phyloP scores from a whole-genome alignment of 2,797 vertebrate species.

The Emys orbicularis region DNA sequence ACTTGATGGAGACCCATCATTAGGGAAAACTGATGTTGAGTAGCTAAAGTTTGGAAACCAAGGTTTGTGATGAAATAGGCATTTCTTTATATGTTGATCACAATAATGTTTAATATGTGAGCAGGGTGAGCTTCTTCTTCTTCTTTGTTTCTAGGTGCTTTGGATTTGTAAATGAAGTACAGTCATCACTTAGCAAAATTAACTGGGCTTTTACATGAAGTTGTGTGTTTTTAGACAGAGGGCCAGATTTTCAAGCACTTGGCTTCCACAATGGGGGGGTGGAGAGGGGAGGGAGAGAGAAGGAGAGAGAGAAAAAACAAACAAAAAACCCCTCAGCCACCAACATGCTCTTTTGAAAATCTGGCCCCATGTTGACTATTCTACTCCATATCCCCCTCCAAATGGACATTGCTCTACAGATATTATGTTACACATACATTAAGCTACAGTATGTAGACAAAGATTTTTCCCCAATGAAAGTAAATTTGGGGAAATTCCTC shows the following conservation, averaged over 20 bases:
- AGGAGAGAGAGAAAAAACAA: not conserved
- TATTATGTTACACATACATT: fast-evolving
- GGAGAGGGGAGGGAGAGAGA: not conserved
- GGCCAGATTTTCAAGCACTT: not conserved
- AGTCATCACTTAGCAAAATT: not conserved
- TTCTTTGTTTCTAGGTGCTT: not conserved
- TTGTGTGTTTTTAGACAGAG: not conserved
- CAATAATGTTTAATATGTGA: not conserved
- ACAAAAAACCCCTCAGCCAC: not conserved
- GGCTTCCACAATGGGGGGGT: not conserved
- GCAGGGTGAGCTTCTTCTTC: not conserved
- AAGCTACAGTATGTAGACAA: fast-evolving
- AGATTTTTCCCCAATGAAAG: not conserved
- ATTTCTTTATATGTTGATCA: not conserved
- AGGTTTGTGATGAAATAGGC: not conserved
- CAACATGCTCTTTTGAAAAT: not conserved
- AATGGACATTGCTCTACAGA: not conserved
- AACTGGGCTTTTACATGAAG: not conserved
- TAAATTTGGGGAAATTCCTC: fast-evolving
- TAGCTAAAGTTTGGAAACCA: not conserved
- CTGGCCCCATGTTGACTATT: fast-evolving
- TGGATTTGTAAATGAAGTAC: not conserved
- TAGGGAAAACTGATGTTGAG: not conserved
- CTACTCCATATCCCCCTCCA: not conserved
- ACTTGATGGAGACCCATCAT: not conserved